Evolutionary conservation across 2,797 vertebrate genomes (phyloP).

Genomic region (Onychomys leucogaster): DNA sequence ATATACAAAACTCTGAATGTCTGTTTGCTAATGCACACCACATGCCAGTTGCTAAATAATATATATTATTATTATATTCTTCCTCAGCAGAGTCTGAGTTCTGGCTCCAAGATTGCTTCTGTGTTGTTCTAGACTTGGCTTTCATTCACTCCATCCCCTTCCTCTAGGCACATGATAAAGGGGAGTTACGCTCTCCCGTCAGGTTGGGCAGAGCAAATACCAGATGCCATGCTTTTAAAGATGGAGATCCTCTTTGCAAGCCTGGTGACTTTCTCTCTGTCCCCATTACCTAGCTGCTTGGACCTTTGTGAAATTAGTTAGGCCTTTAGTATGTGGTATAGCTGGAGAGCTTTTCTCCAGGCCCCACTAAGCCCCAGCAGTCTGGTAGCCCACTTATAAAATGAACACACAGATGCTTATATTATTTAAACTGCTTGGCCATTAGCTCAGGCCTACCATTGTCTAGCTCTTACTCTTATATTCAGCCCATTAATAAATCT

Average conservation of each 20-base stretch:
- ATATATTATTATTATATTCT: too few relatives aligned
- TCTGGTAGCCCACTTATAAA: too few relatives aligned
- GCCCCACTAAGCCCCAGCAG: too few relatives aligned
- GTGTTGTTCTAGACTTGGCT: background rate
- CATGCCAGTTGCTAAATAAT: background rate
- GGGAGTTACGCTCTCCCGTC: background rate
- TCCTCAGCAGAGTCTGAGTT: background rate
- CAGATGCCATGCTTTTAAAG: constrained; percentile 59
- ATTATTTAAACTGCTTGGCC: too few relatives aligned
- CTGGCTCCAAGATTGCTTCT: background rate
- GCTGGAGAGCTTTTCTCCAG: too few relatives aligned
- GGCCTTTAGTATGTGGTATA: background rate
- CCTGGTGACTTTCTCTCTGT: constrained; percentile 46
- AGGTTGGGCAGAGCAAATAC: constrained; percentile 43
- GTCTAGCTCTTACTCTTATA: too few relatives aligned
- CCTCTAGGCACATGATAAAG: constrained; percentile 61
- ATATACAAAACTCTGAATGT: background rate
- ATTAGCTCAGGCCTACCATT: too few relatives aligned
- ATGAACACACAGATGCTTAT: too few relatives aligned
- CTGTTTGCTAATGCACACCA: background rate
- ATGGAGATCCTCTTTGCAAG: background rate
- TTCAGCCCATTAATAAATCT: too few relatives aligned
- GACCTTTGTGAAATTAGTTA: background rate
- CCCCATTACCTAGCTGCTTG: background rate
- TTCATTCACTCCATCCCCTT: background rate